Percentiles rank a stretch among this genome's conserved stretches.
These are phyloP conservation scores for Sorex fumeus DNA, from an alignment of 2,113 vertebrate species.

Conservation along the genomic window DNA sequence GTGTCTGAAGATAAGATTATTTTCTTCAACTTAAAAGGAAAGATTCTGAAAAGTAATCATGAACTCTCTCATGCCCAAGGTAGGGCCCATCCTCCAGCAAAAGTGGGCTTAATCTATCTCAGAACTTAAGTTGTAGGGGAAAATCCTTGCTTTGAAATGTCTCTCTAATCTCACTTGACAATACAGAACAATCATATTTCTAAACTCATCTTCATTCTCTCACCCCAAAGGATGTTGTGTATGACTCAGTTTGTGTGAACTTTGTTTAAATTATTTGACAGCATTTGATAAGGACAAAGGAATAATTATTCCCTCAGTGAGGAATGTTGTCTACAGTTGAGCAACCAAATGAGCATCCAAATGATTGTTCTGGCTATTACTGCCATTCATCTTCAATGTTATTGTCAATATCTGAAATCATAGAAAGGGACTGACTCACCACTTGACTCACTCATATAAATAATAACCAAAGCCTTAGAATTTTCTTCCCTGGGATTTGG, in stretches of 20 bases:
- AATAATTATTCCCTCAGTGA: constrained; percentile 42
- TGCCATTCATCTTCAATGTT: background rate
- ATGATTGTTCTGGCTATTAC: background rate
- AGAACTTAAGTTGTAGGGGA: background rate
- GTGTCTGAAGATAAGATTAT: background rate
- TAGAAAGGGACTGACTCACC: constrained; percentile 53
- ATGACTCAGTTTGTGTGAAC: constrained; percentile 52
- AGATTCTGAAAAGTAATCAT: background rate
- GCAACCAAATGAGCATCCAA: background rate
- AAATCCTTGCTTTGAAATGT: background rate
- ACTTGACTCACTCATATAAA: constrained; percentile 36
- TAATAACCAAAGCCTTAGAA: background rate
- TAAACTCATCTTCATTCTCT: constrained; percentile 34
- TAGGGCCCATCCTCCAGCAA: background rate
- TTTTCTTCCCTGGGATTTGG: background rate
- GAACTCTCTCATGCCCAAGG: background rate
- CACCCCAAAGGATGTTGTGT: background rate
- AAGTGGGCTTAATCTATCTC: background rate
- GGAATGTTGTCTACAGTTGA: background rate
- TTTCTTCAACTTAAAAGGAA: background rate
- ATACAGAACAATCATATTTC: constrained; percentile 48
- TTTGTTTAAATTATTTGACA: constrained; percentile 34
- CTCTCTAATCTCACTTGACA: constrained; percentile 7
- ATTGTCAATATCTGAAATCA: constrained; percentile 41
- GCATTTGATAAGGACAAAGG: background rate